Percentiles rank a stretch among this genome's conserved stretches.
phyloP scores from a whole-genome alignment of 2,888 invertebrate genomes.

The Melanchra persicariae region DNA sequence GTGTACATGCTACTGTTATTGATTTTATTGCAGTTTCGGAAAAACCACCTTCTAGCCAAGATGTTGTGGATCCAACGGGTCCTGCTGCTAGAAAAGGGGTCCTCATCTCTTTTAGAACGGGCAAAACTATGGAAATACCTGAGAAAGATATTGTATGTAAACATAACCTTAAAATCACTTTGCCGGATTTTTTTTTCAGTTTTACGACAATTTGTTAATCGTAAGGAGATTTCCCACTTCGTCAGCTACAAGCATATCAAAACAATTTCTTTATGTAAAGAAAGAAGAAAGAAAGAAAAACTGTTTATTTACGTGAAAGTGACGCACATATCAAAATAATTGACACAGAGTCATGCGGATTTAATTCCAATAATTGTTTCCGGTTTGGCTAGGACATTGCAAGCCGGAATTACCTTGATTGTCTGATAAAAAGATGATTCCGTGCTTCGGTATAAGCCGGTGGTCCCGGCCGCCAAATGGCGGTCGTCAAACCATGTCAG shows the following conservation, averaged over 20 bases:
- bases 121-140: conserved; percentile 96
- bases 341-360: no score
- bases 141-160: conserved; percentile 95
- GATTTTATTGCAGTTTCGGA: conserved; percentile 82
- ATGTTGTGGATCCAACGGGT: conserved; percentile 93
- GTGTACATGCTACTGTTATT: conserved; percentile 3
- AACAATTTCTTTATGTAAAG: background rate
- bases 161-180: conserved; percentile 72
- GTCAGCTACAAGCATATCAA: background rate
- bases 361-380: no score
- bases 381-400: no score
- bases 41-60: conserved; percentile 82
- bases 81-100: conserved; percentile 95
- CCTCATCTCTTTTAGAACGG: conserved; percentile 95
- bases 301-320: no score
- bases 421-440: no score
- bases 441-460: no score
- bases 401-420: no score
- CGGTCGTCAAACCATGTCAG: no score
- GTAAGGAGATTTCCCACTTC: background rate
- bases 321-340: no score
- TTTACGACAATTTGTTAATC: background rate
- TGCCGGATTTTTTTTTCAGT: background rate
- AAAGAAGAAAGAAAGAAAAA: no score
- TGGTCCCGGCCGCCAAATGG: no score